These are phyloP conservation scores for Sclerodermus sp. DNA, from an alignment of 2,888 invertebrate genomes.

Conservation along the genomic window DNA sequence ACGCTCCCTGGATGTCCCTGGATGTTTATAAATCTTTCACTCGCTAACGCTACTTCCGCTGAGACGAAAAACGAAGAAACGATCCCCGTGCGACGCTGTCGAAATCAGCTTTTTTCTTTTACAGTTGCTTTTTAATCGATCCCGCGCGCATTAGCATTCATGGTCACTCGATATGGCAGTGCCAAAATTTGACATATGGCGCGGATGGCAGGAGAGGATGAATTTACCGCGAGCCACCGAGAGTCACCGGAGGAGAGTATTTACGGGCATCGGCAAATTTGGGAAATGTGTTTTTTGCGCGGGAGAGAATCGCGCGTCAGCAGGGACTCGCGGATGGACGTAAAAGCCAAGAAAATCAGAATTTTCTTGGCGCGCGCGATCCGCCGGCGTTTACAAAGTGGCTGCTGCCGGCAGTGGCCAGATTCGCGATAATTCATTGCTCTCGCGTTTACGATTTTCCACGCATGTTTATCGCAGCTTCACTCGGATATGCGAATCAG, in stretches of 20 bases:
- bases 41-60: too few relatives aligned
- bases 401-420: neutral
- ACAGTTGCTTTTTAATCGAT: too few relatives aligned
- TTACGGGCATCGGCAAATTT: neutral
- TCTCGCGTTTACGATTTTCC: conserved; percentile 24
- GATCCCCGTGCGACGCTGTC: too few relatives aligned
- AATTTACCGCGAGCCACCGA: neutral
- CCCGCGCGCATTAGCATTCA: too few relatives aligned
- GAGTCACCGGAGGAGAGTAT: neutral
- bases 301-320: neutral
- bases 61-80: too few relatives aligned
- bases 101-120: too few relatives aligned
- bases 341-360: conserved; percentile 1
- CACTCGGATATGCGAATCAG: conserved; percentile 10
- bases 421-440: conserved; percentile 21
- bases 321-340: neutral
- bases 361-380: conserved; percentile 4
- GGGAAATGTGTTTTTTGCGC: too few relatives aligned
- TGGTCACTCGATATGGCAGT: too few relatives aligned
- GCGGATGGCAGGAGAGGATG: too few relatives aligned
- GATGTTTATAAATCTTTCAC: too few relatives aligned
- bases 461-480: conserved; percentile 26
- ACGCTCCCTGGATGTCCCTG: too few relatives aligned
- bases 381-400: neutral
- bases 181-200: too few relatives aligned